These are phyloP conservation scores for Eptesicus fuscus DNA, from an alignment of 2,113 vertebrate genomes.

Conservation along the genomic window DNA sequence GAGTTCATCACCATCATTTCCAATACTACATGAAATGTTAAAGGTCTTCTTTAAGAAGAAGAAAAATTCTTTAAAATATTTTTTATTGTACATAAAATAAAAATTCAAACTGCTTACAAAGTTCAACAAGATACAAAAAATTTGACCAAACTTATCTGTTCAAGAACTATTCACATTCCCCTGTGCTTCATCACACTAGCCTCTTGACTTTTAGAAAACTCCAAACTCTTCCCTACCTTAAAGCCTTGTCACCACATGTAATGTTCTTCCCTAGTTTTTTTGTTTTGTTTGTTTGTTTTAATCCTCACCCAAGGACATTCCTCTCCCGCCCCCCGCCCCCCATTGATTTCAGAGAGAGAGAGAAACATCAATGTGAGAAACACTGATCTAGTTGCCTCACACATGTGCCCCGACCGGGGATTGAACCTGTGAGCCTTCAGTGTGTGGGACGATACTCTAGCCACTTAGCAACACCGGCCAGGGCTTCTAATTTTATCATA, in stretches of 20 bases:
- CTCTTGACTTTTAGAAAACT: not conserved
- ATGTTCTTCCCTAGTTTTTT: not conserved
- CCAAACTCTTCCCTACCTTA: not conserved
- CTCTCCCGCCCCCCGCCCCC: too few species aligned
- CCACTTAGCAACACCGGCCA: too few species aligned
- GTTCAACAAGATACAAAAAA: not conserved
- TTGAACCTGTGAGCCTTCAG: too few species aligned
- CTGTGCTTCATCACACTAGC: not conserved
- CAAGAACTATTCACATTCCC: not conserved
- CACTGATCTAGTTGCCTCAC: too few species aligned
- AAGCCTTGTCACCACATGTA: not conserved
- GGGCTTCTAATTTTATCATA: not conserved
- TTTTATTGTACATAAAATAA: not conserved
- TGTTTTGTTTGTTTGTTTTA: too few species aligned
- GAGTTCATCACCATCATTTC: not conserved
- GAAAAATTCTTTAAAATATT: not conserved
- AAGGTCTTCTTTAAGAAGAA: not conserved
- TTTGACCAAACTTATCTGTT: not conserved
- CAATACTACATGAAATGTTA: not conserved
- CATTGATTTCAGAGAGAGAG: too few species aligned
- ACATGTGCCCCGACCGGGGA: too few species aligned
- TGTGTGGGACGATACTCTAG: too few species aligned
- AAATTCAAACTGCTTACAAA: not conserved
- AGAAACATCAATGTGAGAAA: too few species aligned
- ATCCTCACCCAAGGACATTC: too few species aligned